A percentile compares a stretch with the other conserved stretches of the same genome.
phyloP scores from a whole-genome alignment of 1,140 invertebrate genomes.

The Oedothorax gibbosus region DNA sequence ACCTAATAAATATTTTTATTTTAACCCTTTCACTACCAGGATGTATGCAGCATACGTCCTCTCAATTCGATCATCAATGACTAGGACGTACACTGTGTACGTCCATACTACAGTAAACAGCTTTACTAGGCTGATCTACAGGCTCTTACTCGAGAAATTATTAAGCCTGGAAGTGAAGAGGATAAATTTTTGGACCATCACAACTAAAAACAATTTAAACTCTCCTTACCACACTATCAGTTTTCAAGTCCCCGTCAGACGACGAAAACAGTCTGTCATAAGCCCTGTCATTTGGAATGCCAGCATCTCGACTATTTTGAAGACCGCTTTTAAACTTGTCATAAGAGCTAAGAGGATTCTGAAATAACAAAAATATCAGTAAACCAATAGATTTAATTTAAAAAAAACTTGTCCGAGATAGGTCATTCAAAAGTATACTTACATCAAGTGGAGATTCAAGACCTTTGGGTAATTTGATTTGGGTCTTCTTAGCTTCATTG shows the following conservation, averaged over 20 bases:
- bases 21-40: too few species aligned
- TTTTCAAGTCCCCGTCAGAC: not conserved
- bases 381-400: not conserved
- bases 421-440: not conserved
- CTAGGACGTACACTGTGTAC: too few species aligned
- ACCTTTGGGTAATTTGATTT: conserved; percentile 41
- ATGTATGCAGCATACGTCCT: too few species aligned
- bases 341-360: conserved; percentile 55
- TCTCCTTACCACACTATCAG: too few species aligned
- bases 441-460: conserved; percentile 51
- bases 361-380: not conserved
- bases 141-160: too few species aligned
- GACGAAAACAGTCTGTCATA: conserved; percentile 47
- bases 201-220: too few species aligned
- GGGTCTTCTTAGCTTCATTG: not conserved
- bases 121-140: too few species aligned
- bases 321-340: conserved; percentile 55
- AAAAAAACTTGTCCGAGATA: not conserved
- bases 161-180: too few species aligned
- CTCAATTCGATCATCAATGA: too few species aligned
- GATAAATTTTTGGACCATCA: too few species aligned
- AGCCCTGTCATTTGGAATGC: conserved; percentile 16
- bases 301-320: conserved; percentile 31
- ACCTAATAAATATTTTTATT: too few species aligned
- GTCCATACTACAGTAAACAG: too few species aligned